Conservation (phyloP, 2,113 vertebrate genomes). For the Trochalopteron elliotii region DNA sequence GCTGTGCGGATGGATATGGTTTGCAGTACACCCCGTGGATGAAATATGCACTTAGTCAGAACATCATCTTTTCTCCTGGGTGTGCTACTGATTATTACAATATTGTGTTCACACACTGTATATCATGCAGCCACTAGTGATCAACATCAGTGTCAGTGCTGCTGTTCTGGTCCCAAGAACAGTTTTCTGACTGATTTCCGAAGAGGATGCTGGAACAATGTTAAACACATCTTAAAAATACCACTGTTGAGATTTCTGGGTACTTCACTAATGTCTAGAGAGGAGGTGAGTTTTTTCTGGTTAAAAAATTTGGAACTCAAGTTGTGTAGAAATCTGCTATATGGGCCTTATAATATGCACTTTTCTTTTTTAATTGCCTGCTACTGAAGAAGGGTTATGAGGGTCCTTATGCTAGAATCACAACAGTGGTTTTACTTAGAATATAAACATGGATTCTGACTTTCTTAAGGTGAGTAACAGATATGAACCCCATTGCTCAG, state of each 20-base stretch:
- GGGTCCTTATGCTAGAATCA: not conserved
- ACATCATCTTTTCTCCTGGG: not conserved
- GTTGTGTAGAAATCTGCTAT: not conserved
- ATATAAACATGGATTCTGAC: not conserved
- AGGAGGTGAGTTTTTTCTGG: not conserved
- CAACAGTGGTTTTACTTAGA: not conserved
- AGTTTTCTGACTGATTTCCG: not conserved
- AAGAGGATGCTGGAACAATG: not conserved
- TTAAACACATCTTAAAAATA: not conserved
- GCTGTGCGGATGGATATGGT: not conserved
- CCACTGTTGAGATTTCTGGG: not conserved
- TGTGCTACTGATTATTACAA: conserved; percentile 19
- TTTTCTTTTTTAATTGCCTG: not conserved
- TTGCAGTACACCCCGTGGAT: not conserved
- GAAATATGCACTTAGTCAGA: not conserved
- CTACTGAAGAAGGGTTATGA: not conserved
- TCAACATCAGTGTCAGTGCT: not conserved
- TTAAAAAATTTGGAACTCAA: not conserved
- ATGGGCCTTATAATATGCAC: not conserved
- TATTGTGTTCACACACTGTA: not conserved
- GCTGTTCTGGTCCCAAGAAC: not conserved
- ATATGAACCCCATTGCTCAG: not conserved
- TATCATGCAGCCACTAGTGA: conserved; percentile 17
- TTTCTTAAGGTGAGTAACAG: not conserved
- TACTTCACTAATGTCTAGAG: not conserved